A percentile compares a stretch with the other conserved stretches of the same genome.
Conservation (phyloP, 92 coral and sea anemone species). For the Meandrina meandrites region DNA sequence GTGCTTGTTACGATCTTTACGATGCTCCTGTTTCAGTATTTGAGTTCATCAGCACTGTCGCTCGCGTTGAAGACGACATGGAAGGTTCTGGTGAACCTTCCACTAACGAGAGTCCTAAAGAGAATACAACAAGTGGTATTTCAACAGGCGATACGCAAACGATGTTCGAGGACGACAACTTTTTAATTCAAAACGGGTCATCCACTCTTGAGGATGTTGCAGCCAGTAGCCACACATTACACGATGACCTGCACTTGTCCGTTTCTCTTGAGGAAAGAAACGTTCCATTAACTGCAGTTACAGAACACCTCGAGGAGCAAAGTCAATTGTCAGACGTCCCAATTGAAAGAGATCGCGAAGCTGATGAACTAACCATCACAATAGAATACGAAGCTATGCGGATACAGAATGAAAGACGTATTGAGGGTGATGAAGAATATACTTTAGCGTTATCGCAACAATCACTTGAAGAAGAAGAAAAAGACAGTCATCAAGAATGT, state of each 20-base stretch:
- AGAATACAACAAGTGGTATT: neutral
- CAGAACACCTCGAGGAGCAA: neutral
- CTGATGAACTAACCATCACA: slow-evolving; percentile 19
- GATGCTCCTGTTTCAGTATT: neutral
- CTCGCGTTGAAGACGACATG: neutral
- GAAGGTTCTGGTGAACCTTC: neutral
- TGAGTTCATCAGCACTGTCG: neutral
- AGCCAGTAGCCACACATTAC: neutral
- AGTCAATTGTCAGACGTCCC: neutral
- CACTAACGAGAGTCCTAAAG: neutral
- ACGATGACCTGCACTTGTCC: neutral
- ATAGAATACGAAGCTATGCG: slow-evolving; percentile 40
- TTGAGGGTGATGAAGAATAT: slow-evolving; percentile 58
- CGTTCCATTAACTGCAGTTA: neutral
- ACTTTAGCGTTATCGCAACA: neutral
- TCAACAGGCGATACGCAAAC: neutral
- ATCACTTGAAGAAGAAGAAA: neutral
- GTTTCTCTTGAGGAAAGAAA: neutral
- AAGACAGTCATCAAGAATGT: too few relatives aligned
- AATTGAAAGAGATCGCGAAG: neutral
- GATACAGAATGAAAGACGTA: slow-evolving; percentile 32
- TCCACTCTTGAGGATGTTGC: neutral
- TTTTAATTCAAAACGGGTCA: neutral
- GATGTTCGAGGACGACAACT: neutral
- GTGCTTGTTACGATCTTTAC: neutral